These are phyloP conservation scores for Rhabdophis nuchalis DNA, from an alignment of 2,797 vertebrate genomes.

Conservation along the genomic window DNA sequence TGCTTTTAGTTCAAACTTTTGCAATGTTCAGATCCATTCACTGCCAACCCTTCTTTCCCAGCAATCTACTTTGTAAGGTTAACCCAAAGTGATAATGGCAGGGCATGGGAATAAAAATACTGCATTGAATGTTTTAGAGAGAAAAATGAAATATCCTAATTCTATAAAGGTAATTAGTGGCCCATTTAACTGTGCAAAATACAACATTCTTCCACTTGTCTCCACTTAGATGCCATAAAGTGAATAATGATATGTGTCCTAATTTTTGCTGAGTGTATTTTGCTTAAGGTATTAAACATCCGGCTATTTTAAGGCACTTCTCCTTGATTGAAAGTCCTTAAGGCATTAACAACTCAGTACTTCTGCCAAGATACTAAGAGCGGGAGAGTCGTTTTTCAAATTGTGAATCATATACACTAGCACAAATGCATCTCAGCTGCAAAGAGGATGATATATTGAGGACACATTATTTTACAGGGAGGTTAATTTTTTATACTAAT, in stretches of 20 bases:
- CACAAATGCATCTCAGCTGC: not conserved
- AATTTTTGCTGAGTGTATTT: constrained; percentile 5
- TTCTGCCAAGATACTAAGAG: constrained; percentile 37
- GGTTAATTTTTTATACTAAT: not conserved
- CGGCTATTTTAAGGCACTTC: constrained; percentile 57
- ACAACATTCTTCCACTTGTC: constrained; percentile 28
- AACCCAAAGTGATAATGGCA: not conserved
- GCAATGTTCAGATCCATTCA: not conserved
- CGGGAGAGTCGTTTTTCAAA: constrained; percentile 33
- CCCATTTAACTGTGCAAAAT: not conserved
- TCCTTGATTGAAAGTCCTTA: constrained; percentile 47
- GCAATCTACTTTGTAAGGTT: not conserved
- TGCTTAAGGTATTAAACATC: constrained; percentile 21
- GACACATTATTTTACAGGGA: not conserved
- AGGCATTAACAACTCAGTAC: constrained; percentile 51
- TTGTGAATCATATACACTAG: not conserved
- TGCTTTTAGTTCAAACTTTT: not conserved
- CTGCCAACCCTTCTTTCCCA: not conserved
- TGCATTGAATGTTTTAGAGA: not conserved
- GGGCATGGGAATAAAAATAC: not conserved
- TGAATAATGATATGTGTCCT: not conserved
- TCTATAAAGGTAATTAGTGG: not conserved
- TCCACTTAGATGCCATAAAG: constrained; percentile 27
- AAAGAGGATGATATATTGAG: not conserved
- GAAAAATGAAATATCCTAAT: not conserved